Conservation (phyloP, 2,888 invertebrate genomes). For the Dicyrtoma fusca region DNA sequence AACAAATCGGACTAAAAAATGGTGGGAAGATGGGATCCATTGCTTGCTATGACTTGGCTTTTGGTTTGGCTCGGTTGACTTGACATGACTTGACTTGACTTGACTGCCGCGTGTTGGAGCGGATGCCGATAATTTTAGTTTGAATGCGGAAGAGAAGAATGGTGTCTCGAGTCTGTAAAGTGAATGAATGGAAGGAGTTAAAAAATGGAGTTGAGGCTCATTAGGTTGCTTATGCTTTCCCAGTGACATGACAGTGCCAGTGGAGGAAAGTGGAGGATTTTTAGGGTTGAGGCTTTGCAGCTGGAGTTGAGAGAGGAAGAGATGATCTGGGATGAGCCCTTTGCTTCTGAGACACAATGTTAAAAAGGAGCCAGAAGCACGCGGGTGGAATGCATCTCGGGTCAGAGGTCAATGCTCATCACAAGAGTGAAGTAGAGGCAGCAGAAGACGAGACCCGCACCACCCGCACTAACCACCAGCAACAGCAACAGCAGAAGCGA, state of each 20-base stretch:
- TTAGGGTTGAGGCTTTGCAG: slow-evolving; percentile 43
- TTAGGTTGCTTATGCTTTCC: slow-evolving; percentile 41
- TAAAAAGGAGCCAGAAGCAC: slow-evolving; percentile 33
- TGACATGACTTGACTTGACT: neutral
- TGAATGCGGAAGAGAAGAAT: neutral
- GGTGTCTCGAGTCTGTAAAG: neutral
- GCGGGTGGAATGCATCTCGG: slow-evolving; percentile 25
- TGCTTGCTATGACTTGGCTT: neutral
- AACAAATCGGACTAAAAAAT: no score
- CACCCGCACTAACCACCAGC: no score
- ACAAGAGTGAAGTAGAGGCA: slow-evolving; percentile 21
- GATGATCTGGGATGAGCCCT: slow-evolving; percentile 15
- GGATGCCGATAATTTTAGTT: neutral
- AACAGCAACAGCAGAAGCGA: no score
- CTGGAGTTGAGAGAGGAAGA: slow-evolving; percentile 35
- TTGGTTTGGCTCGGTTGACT: neutral
- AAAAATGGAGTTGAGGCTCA: slow-evolving; percentile 42
- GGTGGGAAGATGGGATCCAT: no score
- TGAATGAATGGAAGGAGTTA: slow-evolving; percentile 39
- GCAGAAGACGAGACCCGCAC: neutral
- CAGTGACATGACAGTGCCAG: slow-evolving; percentile 37
- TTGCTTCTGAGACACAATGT: slow-evolving; percentile 15
- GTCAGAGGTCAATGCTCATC: slow-evolving; percentile 49
- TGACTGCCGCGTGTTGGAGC: neutral
- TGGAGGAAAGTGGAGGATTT: slow-evolving; percentile 15